phyloP scores from a whole-genome alignment of 2,113 vertebrate genomes.

The Sceloporus undulatus region DNA sequence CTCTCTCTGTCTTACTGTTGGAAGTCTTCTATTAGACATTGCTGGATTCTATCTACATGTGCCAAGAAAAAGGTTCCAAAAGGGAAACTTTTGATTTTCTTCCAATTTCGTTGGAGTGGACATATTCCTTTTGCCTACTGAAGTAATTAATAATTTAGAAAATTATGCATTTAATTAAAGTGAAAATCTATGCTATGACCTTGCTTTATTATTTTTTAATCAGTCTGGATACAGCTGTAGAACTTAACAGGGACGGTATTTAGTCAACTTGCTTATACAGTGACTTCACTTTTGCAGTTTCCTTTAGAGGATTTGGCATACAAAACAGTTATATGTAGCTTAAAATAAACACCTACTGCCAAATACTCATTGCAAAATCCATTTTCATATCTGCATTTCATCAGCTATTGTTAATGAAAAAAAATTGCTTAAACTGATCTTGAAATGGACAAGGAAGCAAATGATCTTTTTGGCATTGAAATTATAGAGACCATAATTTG shows the following conservation, averaged over 20 bases:
- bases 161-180: conserved; percentile 29
- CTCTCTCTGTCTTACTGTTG: not conserved
- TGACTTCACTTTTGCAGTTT: conserved; percentile 46
- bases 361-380: conserved; percentile 19
- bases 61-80: not conserved
- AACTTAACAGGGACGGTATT: not conserved
- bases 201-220: not conserved
- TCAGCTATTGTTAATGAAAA: conserved; percentile 26
- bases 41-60: not conserved
- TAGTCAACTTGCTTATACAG: conserved; percentile 37
- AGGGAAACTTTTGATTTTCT: accelerated
- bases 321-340: conserved; percentile 37
- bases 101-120: not conserved
- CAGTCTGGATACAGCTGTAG: conserved; percentile 44
- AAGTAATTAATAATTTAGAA: not conserved
- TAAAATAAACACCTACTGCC: conserved; percentile 40
- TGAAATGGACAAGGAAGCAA: not conserved
- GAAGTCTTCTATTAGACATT: not conserved
- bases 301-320: conserved; percentile 49
- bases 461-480: not conserved
- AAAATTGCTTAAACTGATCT: conserved; percentile 28
- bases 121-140: not conserved
- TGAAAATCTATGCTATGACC: not conserved
- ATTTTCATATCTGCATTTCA: conserved; percentile 46
- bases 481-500: not conserved